A percentile compares a stretch with the other conserved stretches of the same genome.
These are phyloP conservation scores for Drosophila histrio DNA, from an alignment of 2,888 invertebrate species.

Conservation along the genomic window DNA sequence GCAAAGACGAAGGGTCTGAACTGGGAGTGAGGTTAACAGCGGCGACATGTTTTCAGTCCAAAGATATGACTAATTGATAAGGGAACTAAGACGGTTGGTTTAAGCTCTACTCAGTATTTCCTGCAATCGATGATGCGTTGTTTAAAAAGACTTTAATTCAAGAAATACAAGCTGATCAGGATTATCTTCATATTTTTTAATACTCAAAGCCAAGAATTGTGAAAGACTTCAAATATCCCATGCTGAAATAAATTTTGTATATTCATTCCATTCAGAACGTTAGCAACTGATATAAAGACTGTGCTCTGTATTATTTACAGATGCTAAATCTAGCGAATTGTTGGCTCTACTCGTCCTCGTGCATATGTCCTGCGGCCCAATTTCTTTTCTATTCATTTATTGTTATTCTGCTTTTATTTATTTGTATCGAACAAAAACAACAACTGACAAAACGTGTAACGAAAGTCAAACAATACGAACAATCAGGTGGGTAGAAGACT, in stretches of 20 bases:
- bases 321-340: slow-evolving; percentile 41
- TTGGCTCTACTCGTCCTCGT: slow-evolving; percentile 2
- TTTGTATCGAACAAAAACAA: slow-evolving; percentile 20
- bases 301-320: slow-evolving; percentile 34
- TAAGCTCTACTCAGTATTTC: background rate
- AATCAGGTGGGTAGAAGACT: background rate
- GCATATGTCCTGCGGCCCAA: slow-evolving; percentile 36
- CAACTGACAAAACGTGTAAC: slow-evolving; percentile 32
- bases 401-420: slow-evolving; percentile 18
- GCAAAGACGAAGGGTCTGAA: slow-evolving; percentile 11
- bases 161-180: background rate
- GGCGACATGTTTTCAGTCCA: slow-evolving; percentile 23
- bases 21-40: slow-evolving; percentile 24
- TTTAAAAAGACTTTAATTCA: background rate
- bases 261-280: background rate
- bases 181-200: background rate
- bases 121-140: background rate
- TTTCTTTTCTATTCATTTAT: slow-evolving; percentile 38
- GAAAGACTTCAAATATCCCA: background rate
- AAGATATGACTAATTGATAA: slow-evolving; percentile 37
- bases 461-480: slow-evolving; percentile 37
- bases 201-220: background rate
- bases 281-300: slow-evolving; percentile 27
- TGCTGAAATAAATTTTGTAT: no score
- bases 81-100: background rate